Conservation (phyloP, 2,113 vertebrate species). For the Podiceps cristatus region DNA sequence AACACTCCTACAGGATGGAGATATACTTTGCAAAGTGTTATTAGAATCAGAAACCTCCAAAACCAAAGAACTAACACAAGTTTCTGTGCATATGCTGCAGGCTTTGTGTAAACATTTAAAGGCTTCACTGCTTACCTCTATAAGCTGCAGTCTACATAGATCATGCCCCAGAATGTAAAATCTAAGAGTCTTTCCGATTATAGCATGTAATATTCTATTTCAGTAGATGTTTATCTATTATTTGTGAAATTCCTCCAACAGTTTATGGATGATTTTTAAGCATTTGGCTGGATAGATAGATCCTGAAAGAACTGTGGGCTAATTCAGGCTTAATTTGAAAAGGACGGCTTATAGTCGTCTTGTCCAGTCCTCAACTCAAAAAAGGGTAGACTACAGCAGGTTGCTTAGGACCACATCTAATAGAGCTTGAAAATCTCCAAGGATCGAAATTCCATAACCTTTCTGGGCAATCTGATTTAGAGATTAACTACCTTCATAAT, state of each 20-base stretch:
- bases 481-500: neutral
- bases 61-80: neutral
- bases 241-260: neutral
- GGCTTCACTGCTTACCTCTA: neutral
- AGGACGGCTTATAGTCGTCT: neutral
- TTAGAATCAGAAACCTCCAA: neutral
- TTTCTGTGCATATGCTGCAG: neutral
- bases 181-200: neutral
- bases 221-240: neutral
- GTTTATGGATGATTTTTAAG: neutral
- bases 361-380: neutral
- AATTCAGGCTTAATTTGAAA: neutral
- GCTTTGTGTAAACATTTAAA: neutral
- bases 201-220: neutral
- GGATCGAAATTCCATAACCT: neutral
- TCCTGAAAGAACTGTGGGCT: neutral
- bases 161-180: neutral
- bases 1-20: neutral
- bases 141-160: neutral
- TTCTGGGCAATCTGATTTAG: neutral
- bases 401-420: neutral
- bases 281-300: neutral
- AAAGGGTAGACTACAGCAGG: neutral
- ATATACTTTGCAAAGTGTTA: neutral
- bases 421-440: neutral